These are phyloP conservation scores for Siphonodentalium dalli DNA, from an alignment of 2,888 invertebrate species.

Conservation along the genomic window DNA sequence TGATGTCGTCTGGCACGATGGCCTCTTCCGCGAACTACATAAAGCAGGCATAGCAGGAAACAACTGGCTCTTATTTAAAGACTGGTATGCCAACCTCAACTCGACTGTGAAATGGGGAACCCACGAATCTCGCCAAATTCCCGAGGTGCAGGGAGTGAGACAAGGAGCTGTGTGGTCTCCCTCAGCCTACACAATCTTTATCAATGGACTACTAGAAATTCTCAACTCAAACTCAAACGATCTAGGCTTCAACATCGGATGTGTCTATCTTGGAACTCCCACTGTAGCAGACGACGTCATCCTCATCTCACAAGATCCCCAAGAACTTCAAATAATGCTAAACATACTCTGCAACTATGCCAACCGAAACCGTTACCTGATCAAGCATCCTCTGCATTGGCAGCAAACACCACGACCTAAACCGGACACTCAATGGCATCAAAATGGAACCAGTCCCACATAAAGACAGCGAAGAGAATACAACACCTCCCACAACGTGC, in stretches of 20 bases:
- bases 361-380: background rate
- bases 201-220: background rate
- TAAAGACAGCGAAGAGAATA: background rate
- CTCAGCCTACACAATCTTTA: slow-evolving; percentile 3
- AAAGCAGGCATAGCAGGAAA: background rate
- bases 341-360: background rate
- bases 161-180: slow-evolving; percentile 6
- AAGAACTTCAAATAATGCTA: background rate
- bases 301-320: background rate
- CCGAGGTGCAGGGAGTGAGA: background rate
- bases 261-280: background rate
- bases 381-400: too few species aligned
- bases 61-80: background rate
- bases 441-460: too few species aligned
- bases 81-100: background rate
- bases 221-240: background rate
- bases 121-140: background rate
- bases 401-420: too few species aligned
- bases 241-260: slow-evolving; percentile 1
- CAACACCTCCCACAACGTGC: background rate
- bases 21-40: background rate
- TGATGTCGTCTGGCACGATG: slow-evolving; percentile 9
- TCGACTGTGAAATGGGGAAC: slow-evolving; percentile 4
- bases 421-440: too few species aligned
- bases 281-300: slow-evolving; percentile 4